These are phyloP conservation scores for Dicranocentrus wangi DNA, from an alignment of 2,888 invertebrate species.

Conservation along the genomic window DNA sequence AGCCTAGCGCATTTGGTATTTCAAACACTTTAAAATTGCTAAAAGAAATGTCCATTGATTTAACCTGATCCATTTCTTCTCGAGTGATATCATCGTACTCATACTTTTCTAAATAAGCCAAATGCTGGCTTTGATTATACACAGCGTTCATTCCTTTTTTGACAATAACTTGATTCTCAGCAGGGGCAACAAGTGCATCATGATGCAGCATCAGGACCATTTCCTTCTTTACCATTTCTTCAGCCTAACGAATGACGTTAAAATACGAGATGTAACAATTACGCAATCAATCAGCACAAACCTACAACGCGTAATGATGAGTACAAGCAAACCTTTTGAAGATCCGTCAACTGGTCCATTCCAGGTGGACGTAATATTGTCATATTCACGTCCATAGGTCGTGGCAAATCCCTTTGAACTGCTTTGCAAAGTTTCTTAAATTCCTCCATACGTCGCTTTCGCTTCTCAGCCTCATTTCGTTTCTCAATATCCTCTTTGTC, in stretches of 20 bases:
- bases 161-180: slow-evolving; percentile 73
- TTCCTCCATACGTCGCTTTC: slow-evolving; percentile 81
- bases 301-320: too few relatives aligned
- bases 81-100: slow-evolving; percentile 85
- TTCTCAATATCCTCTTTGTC: slow-evolving; percentile 92
- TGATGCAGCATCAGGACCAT: slow-evolving; percentile 96
- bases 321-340: slow-evolving; percentile 81
- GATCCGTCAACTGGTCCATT: slow-evolving; percentile 85
- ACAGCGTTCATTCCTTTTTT: slow-evolving; percentile 68
- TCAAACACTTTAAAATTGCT: too few relatives aligned
- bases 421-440: slow-evolving; percentile 87
- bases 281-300: too few relatives aligned
- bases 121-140: slow-evolving; percentile 80
- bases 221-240: slow-evolving; percentile 95
- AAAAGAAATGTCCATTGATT: too few relatives aligned
- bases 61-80: slow-evolving; percentile 80
- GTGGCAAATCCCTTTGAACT: slow-evolving; percentile 88
- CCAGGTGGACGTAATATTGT: slow-evolving; percentile 85
- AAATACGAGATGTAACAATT: too few relatives aligned
- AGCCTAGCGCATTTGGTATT: too few relatives aligned
- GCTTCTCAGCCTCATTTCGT: slow-evolving; percentile 81
- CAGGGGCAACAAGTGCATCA: slow-evolving; percentile 88
- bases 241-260: slow-evolving; percentile 79
- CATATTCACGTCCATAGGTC: slow-evolving; percentile 90
- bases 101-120: slow-evolving; percentile 89